Conservation (phyloP, 2,888 invertebrate species). For the Andrena trimmerana region DNA sequence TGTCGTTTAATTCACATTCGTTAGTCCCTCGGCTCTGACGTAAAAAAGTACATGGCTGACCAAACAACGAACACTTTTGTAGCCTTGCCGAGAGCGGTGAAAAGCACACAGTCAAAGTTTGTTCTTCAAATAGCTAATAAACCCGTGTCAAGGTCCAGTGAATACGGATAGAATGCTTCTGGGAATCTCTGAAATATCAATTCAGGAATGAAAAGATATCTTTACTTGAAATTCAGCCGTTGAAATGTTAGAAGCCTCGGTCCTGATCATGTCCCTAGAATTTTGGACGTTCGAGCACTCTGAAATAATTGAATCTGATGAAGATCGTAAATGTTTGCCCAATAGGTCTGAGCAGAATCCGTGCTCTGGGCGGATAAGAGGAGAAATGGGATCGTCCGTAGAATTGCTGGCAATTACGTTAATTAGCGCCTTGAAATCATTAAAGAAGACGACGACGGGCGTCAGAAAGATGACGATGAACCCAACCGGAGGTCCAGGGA, state of each 20-base stretch:
- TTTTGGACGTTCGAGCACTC: neutral
- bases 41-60: slow-evolving; percentile 29
- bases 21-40: neutral
- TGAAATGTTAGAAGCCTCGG: neutral
- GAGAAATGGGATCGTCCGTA: slow-evolving; percentile 54
- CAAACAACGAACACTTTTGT: slow-evolving; percentile 32
- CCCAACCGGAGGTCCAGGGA: slow-evolving; percentile 52
- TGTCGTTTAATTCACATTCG: slow-evolving; percentile 7
- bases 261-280: too few relatives aligned
- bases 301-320: neutral
- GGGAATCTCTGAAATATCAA: slow-evolving; percentile 6
- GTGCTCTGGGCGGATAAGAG: slow-evolving; percentile 15
- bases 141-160: slow-evolving; percentile 34
- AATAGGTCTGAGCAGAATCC: slow-evolving; percentile 45
- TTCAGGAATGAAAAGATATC: neutral
- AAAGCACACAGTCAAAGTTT: slow-evolving; percentile 55
- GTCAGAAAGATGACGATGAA: slow-evolving; percentile 60
- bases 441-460: slow-evolving; percentile 24
- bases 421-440: slow-evolving; percentile 42
- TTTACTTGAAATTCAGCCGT: neutral
- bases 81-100: slow-evolving; percentile 14
- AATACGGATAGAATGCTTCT: slow-evolving; percentile 21
- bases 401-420: slow-evolving; percentile 15
- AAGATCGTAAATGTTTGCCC: neutral
- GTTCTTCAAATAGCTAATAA: slow-evolving; percentile 50